These are phyloP conservation scores for Potamarius usumacintae DNA, from an alignment of 2,113 vertebrate species.

Conservation along the genomic window DNA sequence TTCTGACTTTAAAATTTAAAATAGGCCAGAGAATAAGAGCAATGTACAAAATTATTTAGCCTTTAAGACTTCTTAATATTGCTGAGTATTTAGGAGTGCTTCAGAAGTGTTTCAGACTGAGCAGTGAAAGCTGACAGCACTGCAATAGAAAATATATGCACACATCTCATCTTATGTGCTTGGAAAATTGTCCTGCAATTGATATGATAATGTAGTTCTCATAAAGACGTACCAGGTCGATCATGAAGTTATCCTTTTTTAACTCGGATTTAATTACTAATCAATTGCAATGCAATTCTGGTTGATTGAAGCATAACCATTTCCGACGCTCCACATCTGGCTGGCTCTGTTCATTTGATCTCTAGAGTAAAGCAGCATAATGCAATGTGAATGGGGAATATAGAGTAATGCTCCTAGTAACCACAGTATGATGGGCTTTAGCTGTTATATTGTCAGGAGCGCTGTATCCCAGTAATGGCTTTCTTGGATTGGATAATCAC, in stretches of 20 bases:
- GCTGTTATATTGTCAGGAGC: neutral
- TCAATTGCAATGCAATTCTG: conserved; percentile 5
- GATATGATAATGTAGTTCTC: neutral
- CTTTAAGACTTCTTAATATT: neutral
- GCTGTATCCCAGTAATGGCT: neutral
- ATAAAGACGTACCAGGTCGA: neutral
- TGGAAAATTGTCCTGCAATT: neutral
- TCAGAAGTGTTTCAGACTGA: neutral
- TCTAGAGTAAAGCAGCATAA: neutral
- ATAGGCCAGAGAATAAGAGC: neutral
- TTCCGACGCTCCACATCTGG: neutral
- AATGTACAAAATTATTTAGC: neutral
- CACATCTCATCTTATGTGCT: neutral
- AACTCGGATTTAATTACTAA: neutral
- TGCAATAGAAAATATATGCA: neutral
- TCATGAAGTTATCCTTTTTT: neutral
- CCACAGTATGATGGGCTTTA: neutral
- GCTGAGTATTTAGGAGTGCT: neutral
- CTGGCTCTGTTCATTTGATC: neutral
- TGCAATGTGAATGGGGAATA: neutral
- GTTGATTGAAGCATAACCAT: neutral
- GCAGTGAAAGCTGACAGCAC: neutral
- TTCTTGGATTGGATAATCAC: neutral
- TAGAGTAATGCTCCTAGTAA: neutral
- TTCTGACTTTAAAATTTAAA: neutral